Evolutionary conservation across 2,888 invertebrate genomes (phyloP).

Genomic region (Exephanes ischioxanthus): DNA sequence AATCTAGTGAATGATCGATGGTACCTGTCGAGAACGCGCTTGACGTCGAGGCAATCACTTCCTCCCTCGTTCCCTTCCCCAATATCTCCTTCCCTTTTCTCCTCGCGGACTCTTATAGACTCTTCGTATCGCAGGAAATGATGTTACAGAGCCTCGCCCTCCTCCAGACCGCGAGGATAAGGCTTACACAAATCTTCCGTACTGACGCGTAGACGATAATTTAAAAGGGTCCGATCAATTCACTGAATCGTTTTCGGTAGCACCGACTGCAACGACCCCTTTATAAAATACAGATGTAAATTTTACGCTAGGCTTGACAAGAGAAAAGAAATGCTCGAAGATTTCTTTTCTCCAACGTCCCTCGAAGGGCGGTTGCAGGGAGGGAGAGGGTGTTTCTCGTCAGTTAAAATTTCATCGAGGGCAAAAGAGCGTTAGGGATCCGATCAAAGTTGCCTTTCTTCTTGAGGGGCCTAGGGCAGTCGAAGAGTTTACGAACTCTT

Average conservation of each 20-base stretch:
- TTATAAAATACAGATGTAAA: background rate
- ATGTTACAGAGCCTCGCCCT: conserved; percentile 25
- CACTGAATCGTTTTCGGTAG: background rate
- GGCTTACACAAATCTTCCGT: conserved; percentile 22
- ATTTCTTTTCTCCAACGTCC: background rate
- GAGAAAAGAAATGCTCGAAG: background rate
- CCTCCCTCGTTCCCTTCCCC: conserved; percentile 52
- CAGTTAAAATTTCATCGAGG: conserved; percentile 17
- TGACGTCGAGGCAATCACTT: conserved; percentile 64
- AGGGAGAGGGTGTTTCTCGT: background rate
- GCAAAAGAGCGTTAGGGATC: conserved; percentile 18
- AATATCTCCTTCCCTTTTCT: conserved; percentile 19
- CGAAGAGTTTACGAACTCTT: background rate
- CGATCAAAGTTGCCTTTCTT: conserved; percentile 18
- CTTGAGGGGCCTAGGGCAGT: background rate
- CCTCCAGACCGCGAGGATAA: background rate
- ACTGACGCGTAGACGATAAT: background rate
- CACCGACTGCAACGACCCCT: background rate
- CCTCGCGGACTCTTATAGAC: background rate
- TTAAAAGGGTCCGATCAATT: background rate
- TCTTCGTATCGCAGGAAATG: background rate
- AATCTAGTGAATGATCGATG: conserved; percentile 50
- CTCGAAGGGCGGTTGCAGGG: no score
- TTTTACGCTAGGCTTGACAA: background rate
- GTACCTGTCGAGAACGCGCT: conserved; percentile 45